phyloP scores from a whole-genome alignment of 2,797 vertebrate genomes.

The Acanthornis magna region DNA sequence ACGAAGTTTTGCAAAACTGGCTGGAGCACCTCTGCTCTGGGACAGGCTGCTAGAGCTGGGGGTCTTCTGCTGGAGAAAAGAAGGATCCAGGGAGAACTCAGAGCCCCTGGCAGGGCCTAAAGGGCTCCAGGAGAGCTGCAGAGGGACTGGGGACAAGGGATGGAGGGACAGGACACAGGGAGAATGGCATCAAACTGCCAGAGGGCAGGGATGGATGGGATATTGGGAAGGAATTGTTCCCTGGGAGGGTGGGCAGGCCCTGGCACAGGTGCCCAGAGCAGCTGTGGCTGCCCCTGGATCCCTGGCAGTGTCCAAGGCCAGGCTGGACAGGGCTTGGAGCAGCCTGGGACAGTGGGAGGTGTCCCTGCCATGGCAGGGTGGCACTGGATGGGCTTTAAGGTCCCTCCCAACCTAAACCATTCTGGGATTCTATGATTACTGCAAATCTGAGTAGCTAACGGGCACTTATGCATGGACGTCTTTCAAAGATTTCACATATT shows the following conservation, averaged over 20 bases:
- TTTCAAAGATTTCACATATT: not conserved
- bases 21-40: not conserved
- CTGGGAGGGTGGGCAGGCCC: fast-evolving
- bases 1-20: not conserved
- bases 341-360: fast-evolving
- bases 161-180: not conserved
- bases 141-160: not conserved
- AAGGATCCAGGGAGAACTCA: not conserved
- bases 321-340: not conserved
- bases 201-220: fast-evolving
- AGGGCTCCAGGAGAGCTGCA: not conserved
- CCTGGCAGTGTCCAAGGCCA: not conserved
- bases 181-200: not conserved
- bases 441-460: not conserved
- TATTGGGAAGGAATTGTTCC: fast-evolving
- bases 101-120: fast-evolving
- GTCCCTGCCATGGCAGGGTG: not conserved
- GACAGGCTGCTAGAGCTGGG: not conserved
- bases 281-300: not conserved
- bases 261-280: not conserved
- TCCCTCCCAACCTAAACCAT: not conserved
- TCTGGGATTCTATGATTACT: no score
- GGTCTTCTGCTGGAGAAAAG: not conserved
- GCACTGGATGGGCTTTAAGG: fast-evolving
- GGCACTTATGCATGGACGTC: fast-evolving